Evolutionary conservation across 2,113 vertebrate species (phyloP), one percentile per base, ranked within the genome.

Genomic region (Heloderma charlesbogerti): DNA sequence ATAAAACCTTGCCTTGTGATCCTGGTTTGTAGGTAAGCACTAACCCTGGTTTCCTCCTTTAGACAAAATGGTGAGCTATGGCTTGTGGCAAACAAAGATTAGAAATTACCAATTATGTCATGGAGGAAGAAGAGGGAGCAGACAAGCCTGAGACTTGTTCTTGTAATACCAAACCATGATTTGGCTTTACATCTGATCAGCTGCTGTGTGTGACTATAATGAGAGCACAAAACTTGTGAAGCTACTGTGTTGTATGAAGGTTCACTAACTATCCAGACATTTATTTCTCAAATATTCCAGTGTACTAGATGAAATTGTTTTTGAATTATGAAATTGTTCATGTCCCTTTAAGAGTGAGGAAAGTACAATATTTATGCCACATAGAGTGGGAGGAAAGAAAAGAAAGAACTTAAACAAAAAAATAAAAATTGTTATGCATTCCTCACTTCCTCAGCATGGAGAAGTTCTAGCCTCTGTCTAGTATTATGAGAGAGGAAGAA

Each of bases 251-350:
- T 88, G 63, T 27, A 66, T 12, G 57, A 13, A 79, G 29, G 1
- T 0, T 7, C 43, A 34, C 1, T 69, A 0, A 1, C 16, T 1
- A 0, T 69, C 34, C 0, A 10, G 57, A 0, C 1, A 45, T 90
- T 1, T 0, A 0, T 0, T 34, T 7, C 9, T 37, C 43, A 89
- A 45, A 8, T 60, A 0, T 2, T 7, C 40, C 37, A 43, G 2
- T 43, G 0, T 7, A 20, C 3, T 1, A 72, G 69, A 74, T 18
- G 31, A n/a, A 54, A 69, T 43, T 1, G 57, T 60, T 60, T 60
- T 1, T 3, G 9, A 88, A 89, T 85, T 66, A 27, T 78, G 54
- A 10, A 12, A 74, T 74, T 6, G 37, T 37, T 6, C 16, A 77
- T 77, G 74, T 40, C 37, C 37, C 37, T 43, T 43, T 43, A 77